A percentile compares a stretch with the other conserved stretches of the same genome.
These are phyloP conservation scores for Zygaena filipendulae DNA, from an alignment of 2,888 invertebrate genomes.

Conservation along the genomic window DNA sequence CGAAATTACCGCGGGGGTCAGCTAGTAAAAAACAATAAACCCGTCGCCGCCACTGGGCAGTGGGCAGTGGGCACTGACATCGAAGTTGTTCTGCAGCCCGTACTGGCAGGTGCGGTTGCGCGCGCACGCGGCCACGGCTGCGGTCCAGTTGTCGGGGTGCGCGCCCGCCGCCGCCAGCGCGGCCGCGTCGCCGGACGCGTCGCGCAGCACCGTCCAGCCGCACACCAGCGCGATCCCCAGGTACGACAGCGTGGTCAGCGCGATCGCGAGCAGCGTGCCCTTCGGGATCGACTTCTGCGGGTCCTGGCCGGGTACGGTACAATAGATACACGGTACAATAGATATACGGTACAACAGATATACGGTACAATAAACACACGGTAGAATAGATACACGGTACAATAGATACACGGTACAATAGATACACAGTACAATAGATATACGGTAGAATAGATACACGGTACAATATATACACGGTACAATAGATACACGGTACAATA, in stretches of 20 bases:
- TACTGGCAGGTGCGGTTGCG: constrained; percentile 66
- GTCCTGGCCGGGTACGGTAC: no score
- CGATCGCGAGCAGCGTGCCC: constrained; percentile 92
- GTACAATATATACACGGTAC: no score
- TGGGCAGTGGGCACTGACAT: constrained; percentile 72
- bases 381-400: no score
- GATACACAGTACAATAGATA: no score
- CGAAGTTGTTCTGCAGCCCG: constrained; percentile 83
- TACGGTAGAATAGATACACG: no score
- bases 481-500: no score
- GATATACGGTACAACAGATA: constrained; percentile 14
- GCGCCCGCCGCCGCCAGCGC: constrained; percentile 63
- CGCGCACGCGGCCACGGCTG: constrained; percentile 66
- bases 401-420: no score
- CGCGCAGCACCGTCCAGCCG: constrained; percentile 79
- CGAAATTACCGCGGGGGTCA: no score
- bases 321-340: no score
- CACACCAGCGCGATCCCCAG: constrained; percentile 83
- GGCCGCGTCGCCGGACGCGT: constrained; percentile 78
- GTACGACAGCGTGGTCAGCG: constrained; percentile 89
- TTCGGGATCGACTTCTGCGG: constrained; percentile 90
- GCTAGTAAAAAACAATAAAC: no score
- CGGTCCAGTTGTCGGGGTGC: constrained; percentile 68
- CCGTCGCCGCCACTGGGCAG: no score
- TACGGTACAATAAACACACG: no score